Base-by-base conservation (phyloP, 2,113 vertebrate genomes). In the Nansenia antarctica region DNA sequence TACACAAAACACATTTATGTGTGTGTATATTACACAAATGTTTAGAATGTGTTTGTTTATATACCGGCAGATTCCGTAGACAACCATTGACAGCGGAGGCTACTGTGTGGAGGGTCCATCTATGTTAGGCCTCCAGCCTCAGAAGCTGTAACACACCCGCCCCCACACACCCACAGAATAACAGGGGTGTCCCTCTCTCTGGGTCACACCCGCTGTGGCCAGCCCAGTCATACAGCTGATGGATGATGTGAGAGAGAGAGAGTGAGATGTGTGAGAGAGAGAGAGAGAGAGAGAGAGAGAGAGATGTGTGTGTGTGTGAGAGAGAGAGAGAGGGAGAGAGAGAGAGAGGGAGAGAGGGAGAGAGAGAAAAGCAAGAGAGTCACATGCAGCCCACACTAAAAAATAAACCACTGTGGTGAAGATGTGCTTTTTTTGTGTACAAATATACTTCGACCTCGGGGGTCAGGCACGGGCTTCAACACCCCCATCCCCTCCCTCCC, bases 381-480 rank as follows among this genome's bases (percentile, higher is more conserved):
- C 71, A 67, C 53, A 64, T 76, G 73, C 52, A 68, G 11, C 59
- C 32, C 31, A 65, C 4, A 18, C 57, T 73, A 72, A 68, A n/a
- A 60, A 73, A 67, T 66, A 70, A 68, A 67, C 20, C n/a, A 58
- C 15, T 32, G 39, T 15, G 59, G 68, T 34, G 31, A 67, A 74
- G 64, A 71, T 62, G 22, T 59, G 22, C 52, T 64, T 74, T 70
- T n/a, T 78, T 69, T 78, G 72, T 70, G 63, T 70, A 70, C 63
- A 67, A 64, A 74, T 71, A 79, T 49, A 67, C 64, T 49, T 15
- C 5, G 67, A 52, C 58, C 45, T 49, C 27, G 45, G 55, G 63
- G 37, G 45, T 65, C 26, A 53, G 66, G 32, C 73, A 49, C 31
- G 9, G 45, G 35, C 58, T 57, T 11, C 3, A 22, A 39, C 47